phyloP scores from a whole-genome alignment of 2,888 invertebrate genomes.

The Mythimna vitellina region DNA sequence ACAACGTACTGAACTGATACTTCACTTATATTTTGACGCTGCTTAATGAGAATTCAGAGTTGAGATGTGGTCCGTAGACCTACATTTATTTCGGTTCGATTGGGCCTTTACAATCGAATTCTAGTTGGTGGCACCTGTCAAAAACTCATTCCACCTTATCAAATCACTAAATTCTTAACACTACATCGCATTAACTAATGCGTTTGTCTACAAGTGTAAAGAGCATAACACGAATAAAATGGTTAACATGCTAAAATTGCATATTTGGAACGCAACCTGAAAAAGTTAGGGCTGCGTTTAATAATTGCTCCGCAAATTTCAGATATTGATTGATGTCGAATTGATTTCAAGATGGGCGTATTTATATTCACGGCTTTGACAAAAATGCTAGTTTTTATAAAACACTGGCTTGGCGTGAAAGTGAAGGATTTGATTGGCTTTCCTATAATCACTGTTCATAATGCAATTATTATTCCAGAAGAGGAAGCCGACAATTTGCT shows the following conservation, averaged over 20 bases:
- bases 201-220: constrained; percentile 6
- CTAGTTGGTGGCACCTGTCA: constrained; percentile 77
- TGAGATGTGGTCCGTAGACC: constrained; percentile 82
- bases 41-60: constrained; percentile 75
- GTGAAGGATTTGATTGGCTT: constrained; percentile 29
- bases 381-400: constrained; percentile 45
- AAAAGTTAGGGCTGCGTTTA: constrained; percentile 57
- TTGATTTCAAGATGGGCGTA: constrained; percentile 31
- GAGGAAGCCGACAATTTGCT: constrained; percentile 12
- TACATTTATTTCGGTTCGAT: constrained; percentile 86
- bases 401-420: constrained; percentile 51
- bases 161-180: constrained; percentile 31
- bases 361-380: constrained; percentile 30
- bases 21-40: constrained; percentile 85
- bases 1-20: constrained; percentile 79
- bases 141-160: constrained; percentile 51
- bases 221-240: constrained; percentile 14
- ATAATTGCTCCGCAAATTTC: constrained; percentile 40
- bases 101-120: constrained; percentile 70
- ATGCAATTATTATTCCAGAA: constrained; percentile 23
- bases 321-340: constrained; percentile 39
- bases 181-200: constrained; percentile 13
- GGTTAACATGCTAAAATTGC: constrained; percentile 21
- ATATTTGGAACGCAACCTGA: constrained; percentile 45
- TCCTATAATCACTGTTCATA: constrained; percentile 24